Base-by-base conservation (phyloP, 2,888 invertebrate genomes). In the Caenorhabditis sp. region DNA sequence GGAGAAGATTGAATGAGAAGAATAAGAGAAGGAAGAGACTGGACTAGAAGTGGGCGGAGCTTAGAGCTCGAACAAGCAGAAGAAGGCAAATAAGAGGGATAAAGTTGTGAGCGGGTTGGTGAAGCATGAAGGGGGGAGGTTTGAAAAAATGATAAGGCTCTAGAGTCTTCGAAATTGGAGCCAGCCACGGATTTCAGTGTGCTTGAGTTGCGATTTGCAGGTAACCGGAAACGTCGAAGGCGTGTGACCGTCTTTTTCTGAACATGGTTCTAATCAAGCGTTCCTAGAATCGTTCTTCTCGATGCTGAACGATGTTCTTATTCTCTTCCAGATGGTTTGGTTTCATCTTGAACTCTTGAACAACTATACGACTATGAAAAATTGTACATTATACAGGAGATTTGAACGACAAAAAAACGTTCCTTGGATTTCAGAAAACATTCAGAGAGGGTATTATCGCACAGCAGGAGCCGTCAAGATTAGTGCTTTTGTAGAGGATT, bases 1-100 rank as follows among this genome's bases (percentile, higher is more conserved):
- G 14, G 26, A 7, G 44, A 44, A 10, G 49, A 72, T 47, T 49
- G 61, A 73, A 73, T 61, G 73, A 61, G 38, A 51, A 61, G 73
- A 61, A 61, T 49, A 49, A 10, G 58, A 35, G 35, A 26, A 16
- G 63, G 14, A 26, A 38, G 10, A 22, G 35, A n/a, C 26, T 16
- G 26, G 41, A 12, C 24, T 44, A 28, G 38, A 38, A 51, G 19
- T 19, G 73, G 51, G 61, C 38, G 61, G 72, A 22, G 24, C 51
- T 41, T 19, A 54, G 16, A 31, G n/a, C 31, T 72, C 12, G 38
- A 54, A 54, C 6, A 28, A 58, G 56, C n/a, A 51, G 38, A 61
- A 38, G 35, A 54, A 51, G 51, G n/a, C 22, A 31, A 44, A 22
- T 6, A 16, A n/a, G 35, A 31, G 12, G 41, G 44, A 31, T 24